These are phyloP conservation scores for Heteropelma amictum DNA, from an alignment of 2,888 invertebrate genomes.

Conservation along the genomic window DNA sequence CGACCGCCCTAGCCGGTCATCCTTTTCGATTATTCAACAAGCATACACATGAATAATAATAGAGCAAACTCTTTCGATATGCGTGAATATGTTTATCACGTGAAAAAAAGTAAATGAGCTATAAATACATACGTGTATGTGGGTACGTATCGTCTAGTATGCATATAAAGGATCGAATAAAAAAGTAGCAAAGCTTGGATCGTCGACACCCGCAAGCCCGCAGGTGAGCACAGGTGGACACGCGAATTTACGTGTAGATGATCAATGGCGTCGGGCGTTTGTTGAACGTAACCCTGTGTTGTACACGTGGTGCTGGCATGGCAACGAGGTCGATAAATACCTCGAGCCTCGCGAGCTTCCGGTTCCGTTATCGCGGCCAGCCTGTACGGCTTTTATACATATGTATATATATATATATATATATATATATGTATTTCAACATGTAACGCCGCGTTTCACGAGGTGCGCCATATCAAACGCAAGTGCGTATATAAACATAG, in stretches of 20 bases:
- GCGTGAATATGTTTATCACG: not conserved
- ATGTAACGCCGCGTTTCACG: slow-evolving; percentile 62
- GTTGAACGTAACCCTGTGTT: slow-evolving; percentile 63
- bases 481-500: not conserved
- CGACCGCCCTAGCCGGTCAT: slow-evolving; percentile 50
- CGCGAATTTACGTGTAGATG: slow-evolving; percentile 60
- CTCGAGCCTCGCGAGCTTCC: slow-evolving; percentile 62
- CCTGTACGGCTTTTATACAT: slow-evolving; percentile 1
- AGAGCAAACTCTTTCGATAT: not conserved
- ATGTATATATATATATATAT: not conserved
- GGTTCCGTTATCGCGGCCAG: slow-evolving; percentile 63
- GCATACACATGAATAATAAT: slow-evolving; percentile 41
- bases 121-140: not conserved
- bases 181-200: slow-evolving; percentile 39
- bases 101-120: not conserved
- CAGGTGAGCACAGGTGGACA: slow-evolving; percentile 59
- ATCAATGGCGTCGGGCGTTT: slow-evolving; percentile 57
- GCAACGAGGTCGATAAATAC: slow-evolving; percentile 76
- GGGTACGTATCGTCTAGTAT: not conserved
- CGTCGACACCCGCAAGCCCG: slow-evolving; percentile 39
- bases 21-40: slow-evolving; percentile 52
- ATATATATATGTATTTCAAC: not conserved
- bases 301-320: slow-evolving; percentile 76
- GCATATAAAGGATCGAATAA: slow-evolving; percentile 23
- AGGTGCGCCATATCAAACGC: slow-evolving; percentile 38